Conservation (phyloP, 2,888 invertebrate species). For the Metacarcinus magister region DNA sequence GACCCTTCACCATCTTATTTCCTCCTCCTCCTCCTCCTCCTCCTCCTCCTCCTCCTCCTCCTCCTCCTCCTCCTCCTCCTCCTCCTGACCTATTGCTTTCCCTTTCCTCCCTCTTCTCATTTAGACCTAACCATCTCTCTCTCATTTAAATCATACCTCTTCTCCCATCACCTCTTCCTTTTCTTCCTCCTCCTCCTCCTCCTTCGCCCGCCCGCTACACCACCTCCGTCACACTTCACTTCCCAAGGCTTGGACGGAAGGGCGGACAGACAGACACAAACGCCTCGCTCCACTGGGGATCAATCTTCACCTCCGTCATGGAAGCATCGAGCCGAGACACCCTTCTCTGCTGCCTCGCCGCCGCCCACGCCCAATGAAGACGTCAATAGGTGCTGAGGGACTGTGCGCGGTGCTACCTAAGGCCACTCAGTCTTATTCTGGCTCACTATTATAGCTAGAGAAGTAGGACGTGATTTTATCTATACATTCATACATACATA, state of each 20-base stretch:
- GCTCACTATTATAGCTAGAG: too few relatives aligned
- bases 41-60: not conserved
- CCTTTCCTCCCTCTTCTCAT: not conserved
- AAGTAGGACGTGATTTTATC: too few relatives aligned
- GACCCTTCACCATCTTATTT: too few relatives aligned
- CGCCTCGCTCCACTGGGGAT: too few relatives aligned
- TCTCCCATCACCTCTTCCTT: not conserved
- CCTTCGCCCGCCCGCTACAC: not conserved
- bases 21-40: not conserved
- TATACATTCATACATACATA: too few relatives aligned
- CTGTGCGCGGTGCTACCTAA: too few relatives aligned
- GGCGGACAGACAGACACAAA: too few relatives aligned
- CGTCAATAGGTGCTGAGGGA: too few relatives aligned
- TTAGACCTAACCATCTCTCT: too few relatives aligned
- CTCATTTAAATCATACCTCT: not conserved
- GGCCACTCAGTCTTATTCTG: too few relatives aligned
- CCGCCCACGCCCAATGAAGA: not conserved
- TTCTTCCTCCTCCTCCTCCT: not conserved
- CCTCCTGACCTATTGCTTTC: not conserved
- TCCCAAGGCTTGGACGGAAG: too few relatives aligned
- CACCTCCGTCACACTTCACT: not conserved
- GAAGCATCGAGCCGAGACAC: not conserved
- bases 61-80: slow-evolving; percentile 4
- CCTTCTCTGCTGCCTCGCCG: not conserved
- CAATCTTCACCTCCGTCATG: not conserved